These are phyloP conservation scores for Nerophis lumbriciformis DNA, from an alignment of 2,113 vertebrate species.

Conservation along the genomic window DNA sequence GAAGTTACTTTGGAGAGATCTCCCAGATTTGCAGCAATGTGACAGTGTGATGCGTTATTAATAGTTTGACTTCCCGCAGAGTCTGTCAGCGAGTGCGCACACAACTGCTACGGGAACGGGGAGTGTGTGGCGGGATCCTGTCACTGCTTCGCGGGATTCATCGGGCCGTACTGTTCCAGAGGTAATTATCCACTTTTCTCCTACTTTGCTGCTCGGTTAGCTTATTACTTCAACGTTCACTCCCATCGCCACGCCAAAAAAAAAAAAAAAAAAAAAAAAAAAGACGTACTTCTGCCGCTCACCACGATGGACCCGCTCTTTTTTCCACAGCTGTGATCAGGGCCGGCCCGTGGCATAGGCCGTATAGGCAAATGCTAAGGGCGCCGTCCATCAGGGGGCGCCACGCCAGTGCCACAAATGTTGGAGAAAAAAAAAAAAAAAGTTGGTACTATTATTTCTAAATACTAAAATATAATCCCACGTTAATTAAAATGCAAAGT, in stretches of 20 bases:
- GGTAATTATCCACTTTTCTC: slow-evolving; percentile 70
- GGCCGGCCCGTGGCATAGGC: too few species aligned
- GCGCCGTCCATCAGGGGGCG: too few species aligned
- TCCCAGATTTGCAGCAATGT: slow-evolving; percentile 24
- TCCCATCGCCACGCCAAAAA: not conserved
- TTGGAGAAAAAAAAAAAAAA: too few species aligned
- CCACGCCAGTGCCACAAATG: too few species aligned
- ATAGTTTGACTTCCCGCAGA: slow-evolving; percentile 71
- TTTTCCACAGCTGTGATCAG: not conserved
- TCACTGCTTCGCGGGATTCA: slow-evolving; percentile 96
- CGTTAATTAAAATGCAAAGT: too few species aligned
- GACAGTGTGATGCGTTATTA: slow-evolving; percentile 38
- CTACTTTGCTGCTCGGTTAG: not conserved
- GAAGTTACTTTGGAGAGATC: slow-evolving; percentile 19
- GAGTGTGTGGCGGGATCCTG: slow-evolving; percentile 95
- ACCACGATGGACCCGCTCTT: not conserved
- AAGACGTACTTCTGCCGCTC: not conserved
- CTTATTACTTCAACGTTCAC: slow-evolving; percentile 10
- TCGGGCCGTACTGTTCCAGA: slow-evolving; percentile 94
- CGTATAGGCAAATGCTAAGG: too few species aligned
- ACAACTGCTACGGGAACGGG: slow-evolving; percentile 96
- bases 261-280: not conserved
- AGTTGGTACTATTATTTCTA: too few species aligned
- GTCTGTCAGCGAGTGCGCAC: slow-evolving; percentile 91
- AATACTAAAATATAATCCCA: too few species aligned